Evolutionary conservation across 2,888 invertebrate species (phyloP).

Genomic region (Cheilosia urbana): DNA sequence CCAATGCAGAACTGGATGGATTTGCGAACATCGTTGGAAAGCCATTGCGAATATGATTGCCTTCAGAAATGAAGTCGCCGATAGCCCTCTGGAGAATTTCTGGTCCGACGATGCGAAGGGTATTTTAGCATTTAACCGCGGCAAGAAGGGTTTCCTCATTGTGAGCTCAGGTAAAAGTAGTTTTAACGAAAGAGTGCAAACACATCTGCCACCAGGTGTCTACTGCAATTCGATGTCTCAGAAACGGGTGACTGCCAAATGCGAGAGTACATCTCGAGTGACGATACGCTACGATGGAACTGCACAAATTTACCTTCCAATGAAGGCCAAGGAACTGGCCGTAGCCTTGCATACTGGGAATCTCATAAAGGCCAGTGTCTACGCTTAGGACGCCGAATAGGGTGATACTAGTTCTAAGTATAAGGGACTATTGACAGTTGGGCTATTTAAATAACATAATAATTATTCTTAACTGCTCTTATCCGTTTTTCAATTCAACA

Average conservation of each 20-base stretch:
- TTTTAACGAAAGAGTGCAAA: conserved; percentile 85
- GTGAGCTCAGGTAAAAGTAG: conserved; percentile 87
- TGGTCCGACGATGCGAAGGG: conserved; percentile 90
- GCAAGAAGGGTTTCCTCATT: conserved; percentile 89
- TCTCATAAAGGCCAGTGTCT: background rate
- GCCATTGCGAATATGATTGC: conserved; percentile 90
- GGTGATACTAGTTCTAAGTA: too few species aligned
- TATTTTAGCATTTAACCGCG: conserved; percentile 93
- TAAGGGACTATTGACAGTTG: too few species aligned
- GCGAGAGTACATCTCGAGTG: conserved; percentile 60
- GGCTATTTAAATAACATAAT: too few species aligned
- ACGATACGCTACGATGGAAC: conserved; percentile 71
- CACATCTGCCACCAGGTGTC: conserved; percentile 89
- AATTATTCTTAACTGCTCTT: too few species aligned
- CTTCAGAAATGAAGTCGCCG: conserved; percentile 88
- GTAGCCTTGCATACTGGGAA: conserved; percentile 87
- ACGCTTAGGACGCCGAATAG: too few species aligned
- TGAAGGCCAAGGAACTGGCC: conserved; percentile 85
- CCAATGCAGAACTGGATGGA: conserved; percentile 88
- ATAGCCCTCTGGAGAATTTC: conserved; percentile 87
- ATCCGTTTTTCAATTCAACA: too few species aligned
- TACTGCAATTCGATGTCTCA: conserved; percentile 93
- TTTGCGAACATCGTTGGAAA: conserved; percentile 93
- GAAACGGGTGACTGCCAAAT: conserved; percentile 81
- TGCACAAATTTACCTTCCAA: conserved; percentile 63